Evolutionary conservation across 2,113 vertebrate genomes (phyloP).

Genomic region (Tamias sibiricus): DNA sequence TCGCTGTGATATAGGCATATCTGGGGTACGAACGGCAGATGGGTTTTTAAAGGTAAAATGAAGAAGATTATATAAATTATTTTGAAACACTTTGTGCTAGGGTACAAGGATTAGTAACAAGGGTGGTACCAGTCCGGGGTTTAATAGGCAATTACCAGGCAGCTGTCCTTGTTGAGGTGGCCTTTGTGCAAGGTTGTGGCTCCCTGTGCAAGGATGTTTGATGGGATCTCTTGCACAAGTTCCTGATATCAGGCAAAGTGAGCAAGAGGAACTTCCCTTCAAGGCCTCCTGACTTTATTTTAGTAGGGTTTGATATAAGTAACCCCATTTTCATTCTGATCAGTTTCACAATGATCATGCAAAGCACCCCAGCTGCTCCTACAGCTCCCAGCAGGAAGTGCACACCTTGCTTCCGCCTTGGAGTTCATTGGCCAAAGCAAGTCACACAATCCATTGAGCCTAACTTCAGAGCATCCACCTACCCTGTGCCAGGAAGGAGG

Average conservation of each 20-base stretch:
- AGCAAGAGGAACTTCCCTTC: neutral
- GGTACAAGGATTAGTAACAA: too few species aligned
- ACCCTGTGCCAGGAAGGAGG: neutral
- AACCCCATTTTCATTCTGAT: neutral
- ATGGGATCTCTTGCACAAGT: neutral
- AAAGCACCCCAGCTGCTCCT: neutral
- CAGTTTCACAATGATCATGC: neutral
- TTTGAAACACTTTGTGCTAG: neutral
- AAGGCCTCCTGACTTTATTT: neutral
- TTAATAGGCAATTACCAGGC: neutral
- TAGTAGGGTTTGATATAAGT: neutral
- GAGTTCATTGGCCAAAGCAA: neutral
- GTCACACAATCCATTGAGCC: accelerated
- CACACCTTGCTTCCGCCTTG: neutral
- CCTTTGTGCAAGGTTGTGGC: neutral
- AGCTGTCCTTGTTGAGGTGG: neutral
- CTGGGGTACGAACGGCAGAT: neutral
- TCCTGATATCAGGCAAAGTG: neutral
- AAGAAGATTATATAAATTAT: neutral
- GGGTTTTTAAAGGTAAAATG: neutral
- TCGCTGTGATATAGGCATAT: neutral
- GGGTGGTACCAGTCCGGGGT: neutral
- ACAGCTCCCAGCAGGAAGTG: neutral
- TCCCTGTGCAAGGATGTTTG: neutral
- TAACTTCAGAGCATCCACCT: neutral